Base-by-base conservation (phyloP, 92 coral and sea anemone species). In the Anthopleura xanthogrammica region DNA sequence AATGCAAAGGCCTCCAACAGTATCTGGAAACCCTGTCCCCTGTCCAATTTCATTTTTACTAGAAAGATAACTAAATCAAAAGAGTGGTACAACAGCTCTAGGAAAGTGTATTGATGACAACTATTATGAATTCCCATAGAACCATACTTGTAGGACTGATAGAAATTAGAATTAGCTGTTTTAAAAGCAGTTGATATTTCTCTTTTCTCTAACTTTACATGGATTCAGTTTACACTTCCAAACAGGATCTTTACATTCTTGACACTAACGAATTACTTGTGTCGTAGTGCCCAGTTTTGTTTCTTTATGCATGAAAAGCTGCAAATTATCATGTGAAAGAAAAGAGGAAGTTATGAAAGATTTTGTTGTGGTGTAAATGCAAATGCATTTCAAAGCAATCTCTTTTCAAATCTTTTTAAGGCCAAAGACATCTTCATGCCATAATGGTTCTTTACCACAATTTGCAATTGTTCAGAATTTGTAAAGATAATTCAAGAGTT, bases 341-440 rank as follows among this genome's bases (percentile, higher is more conserved):
- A 82, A 60, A 52, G 16, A 46, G 57, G 68, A 54, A 6, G 75
- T 78, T 46, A 76, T 60, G 36, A 74, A 77, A 42, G 86, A 86
- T 48, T 58, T 48, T 2, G 82, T 13, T 48, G 66, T 83, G 12
- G 22, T 0, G 75, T 12, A 2, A 73, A 74, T 29, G 52, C 82
- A 76, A 40, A 52, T 46, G 64, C 84, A 41, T 23, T 64, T 36
- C 14, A 17, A 9, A 9, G 80, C 58, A 80, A 86, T 80, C 56
- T 81, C 85, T 57, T 81, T 62, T 54, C 77, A 68, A 50, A 77
- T 86, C 20, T 74, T 64, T 42, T 76, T 86, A 57, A 86, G 68
- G 29, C 65, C 86, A 86, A 81, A 82, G 46, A 82, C 60, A 64
- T 86, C 89, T 12, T 48, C 62, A 75, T 86, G 86, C 89, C 89